Conservation (phyloP, 2,797 vertebrate genomes). For the Psittacula echo region DNA sequence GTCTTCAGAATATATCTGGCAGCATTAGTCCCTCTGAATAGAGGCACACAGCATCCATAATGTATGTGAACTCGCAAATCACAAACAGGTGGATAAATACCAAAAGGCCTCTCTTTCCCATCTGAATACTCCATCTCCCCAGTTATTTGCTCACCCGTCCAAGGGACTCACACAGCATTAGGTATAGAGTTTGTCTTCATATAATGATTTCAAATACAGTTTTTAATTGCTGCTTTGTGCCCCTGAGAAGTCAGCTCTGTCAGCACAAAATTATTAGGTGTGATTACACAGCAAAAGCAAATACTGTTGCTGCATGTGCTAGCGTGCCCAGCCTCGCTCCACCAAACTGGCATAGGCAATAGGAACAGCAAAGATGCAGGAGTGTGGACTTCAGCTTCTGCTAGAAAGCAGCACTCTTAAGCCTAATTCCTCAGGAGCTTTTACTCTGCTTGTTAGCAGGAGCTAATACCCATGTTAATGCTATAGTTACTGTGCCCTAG, state of each 20-base stretch:
- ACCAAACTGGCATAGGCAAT: not conserved
- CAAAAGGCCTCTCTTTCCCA: not conserved
- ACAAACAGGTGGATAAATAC: not conserved
- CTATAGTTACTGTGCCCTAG: constrained; percentile 41
- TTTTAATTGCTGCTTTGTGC: constrained; percentile 40
- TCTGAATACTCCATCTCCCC: not conserved
- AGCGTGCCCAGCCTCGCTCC: not conserved
- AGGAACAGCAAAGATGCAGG: not conserved
- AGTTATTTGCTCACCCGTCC: not conserved
- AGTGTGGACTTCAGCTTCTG: not conserved
- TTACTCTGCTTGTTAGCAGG: constrained; percentile 40
- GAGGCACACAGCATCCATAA: constrained; percentile 34
- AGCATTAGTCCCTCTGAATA: constrained; percentile 18
- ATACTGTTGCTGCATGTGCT: not conserved
- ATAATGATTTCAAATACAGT: not conserved
- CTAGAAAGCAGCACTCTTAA: not conserved
- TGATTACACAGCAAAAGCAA: not conserved
- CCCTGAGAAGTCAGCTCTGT: not conserved
- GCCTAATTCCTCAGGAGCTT: constrained; percentile 4
- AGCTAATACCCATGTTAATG: constrained; percentile 34
- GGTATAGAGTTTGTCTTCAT: not conserved
- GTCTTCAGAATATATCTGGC: constrained; percentile 42
- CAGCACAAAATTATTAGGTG: constrained; percentile 10
- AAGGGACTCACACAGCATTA: not conserved
- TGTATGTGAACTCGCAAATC: constrained; percentile 1